Conservation (phyloP, 2,113 vertebrate genomes). For the Plotosus lineatus region DNA sequence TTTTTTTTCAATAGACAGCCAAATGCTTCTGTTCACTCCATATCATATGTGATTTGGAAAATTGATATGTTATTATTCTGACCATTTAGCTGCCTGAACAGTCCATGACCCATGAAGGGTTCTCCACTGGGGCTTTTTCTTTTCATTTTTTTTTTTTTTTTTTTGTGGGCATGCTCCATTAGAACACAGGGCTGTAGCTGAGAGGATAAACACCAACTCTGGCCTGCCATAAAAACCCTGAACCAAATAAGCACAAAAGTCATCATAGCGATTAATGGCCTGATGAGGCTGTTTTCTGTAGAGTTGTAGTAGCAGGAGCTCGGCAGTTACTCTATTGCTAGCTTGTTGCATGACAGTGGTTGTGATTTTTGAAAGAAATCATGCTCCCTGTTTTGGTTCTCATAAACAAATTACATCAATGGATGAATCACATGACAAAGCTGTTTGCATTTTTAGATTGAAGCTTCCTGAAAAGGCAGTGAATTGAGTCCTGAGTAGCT, state of each 20-base stretch:
- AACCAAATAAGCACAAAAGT: constrained; percentile 55
- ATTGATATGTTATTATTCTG: constrained; percentile 66
- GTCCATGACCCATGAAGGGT: constrained; percentile 64
- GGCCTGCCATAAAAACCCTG: constrained; percentile 59
- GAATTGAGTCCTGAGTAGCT: not conserved
- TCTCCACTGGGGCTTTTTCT: constrained; percentile 64
- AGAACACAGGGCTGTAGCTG: constrained; percentile 55
- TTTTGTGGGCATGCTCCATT: constrained; percentile 66
- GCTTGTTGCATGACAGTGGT: not conserved
- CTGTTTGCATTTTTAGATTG: not conserved
- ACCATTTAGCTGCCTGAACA: constrained; percentile 69
- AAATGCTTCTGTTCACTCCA: not conserved
- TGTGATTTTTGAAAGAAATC: not conserved
- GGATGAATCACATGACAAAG: not conserved
- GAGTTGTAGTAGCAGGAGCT: constrained; percentile 2
- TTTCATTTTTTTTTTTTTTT: constrained; percentile 57
- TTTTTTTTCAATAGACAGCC: not conserved
- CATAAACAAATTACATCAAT: not conserved
- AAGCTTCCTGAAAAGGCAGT: not conserved
- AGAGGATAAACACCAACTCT: constrained; percentile 62
- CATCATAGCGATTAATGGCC: constrained; percentile 60
- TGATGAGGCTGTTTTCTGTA: constrained; percentile 44
- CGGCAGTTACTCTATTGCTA: not conserved
- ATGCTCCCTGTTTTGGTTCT: not conserved
- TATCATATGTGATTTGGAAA: constrained; percentile 55